Evolutionary conservation across 2,797 vertebrate species (phyloP).

Genomic region (Mormyrus hasselquistii): DNA sequence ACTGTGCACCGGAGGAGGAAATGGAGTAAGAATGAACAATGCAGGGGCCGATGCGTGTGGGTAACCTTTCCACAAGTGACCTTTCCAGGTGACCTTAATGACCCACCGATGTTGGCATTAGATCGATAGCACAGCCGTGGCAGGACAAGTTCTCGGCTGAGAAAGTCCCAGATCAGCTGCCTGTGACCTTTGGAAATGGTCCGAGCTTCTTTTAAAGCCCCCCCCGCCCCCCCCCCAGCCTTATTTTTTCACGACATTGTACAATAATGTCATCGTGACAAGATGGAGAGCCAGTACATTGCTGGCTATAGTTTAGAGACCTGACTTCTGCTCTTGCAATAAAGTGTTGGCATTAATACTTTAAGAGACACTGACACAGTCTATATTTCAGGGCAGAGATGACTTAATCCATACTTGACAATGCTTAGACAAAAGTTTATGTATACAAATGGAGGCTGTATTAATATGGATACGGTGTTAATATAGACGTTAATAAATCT

Average conservation of each 20-base stretch:
- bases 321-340: not conserved
- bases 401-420: not conserved
- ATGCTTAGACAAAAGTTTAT: not conserved
- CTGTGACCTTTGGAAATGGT: constrained; percentile 14
- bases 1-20: not conserved
- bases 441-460: not conserved
- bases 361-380: not conserved
- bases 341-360: not conserved
- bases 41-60: not conserved
- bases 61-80: not conserved
- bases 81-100: constrained; percentile 4
- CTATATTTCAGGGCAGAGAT: not conserved
- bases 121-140: constrained; percentile 7
- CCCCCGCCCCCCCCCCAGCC: no score
- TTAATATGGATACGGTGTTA: not conserved
- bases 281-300: not conserved
- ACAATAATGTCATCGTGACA: not conserved
- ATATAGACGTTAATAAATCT: not conserved
- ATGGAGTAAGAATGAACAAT: not conserved
- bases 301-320: not conserved
- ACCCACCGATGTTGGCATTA: not conserved
- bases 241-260: not conserved
- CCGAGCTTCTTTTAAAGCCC: not conserved
- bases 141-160: not conserved
- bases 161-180: not conserved